Evolutionary conservation across 30 jellyfish, hydroid and myxozoan genomes (phyloP).

Genomic region (Mastigias papua): DNA sequence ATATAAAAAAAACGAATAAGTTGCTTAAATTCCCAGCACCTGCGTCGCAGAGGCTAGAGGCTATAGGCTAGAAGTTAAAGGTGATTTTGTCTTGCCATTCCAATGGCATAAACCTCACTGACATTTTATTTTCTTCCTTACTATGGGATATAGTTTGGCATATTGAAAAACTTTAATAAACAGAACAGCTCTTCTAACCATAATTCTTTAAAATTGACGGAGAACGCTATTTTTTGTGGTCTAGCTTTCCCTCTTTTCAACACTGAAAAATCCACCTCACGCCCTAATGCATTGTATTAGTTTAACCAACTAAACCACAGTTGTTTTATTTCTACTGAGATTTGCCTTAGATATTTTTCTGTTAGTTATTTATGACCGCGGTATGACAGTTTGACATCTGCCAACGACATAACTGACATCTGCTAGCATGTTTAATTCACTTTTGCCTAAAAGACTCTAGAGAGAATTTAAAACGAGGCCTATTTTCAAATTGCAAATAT

Average conservation of each 20-base stretch:
- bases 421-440: neutral
- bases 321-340: neutral
- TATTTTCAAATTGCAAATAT: neutral
- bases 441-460: slow-evolving; percentile 13
- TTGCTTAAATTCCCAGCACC: no score
- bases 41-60: no score
- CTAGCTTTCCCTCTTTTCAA: neutral
- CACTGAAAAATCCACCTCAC: neutral
- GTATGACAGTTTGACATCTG: neutral
- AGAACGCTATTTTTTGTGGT: neutral
- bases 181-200: no score
- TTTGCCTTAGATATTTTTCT: neutral
- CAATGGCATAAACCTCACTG: no score
- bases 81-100: no score
- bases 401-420: neutral
- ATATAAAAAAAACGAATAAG: no score
- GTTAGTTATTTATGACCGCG: slow-evolving; percentile 7
- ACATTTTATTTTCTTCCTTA: no score
- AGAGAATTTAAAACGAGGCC: slow-evolving; percentile 1
- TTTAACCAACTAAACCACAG: neutral
- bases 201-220: no score
- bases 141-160: no score
- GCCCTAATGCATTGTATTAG: neutral
- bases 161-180: no score
- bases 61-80: no score